Conservation (phyloP, 2,888 invertebrate species). For the Thelaira solivaga region DNA sequence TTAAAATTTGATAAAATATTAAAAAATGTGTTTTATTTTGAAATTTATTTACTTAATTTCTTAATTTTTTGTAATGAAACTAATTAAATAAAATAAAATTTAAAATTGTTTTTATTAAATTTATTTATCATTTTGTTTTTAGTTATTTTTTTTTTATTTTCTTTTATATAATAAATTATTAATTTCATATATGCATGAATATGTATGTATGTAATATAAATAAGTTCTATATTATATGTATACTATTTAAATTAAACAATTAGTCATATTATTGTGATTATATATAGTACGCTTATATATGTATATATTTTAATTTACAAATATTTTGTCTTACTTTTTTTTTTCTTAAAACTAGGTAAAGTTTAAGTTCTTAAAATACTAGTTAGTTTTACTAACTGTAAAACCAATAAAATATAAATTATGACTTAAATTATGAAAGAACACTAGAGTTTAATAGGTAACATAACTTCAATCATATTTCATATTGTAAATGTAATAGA, state of each 20-base stretch:
- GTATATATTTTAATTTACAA: slow-evolving; percentile 29
- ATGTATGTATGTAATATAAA: too few relatives aligned
- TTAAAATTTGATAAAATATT: too few relatives aligned
- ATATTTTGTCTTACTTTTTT: slow-evolving; percentile 15
- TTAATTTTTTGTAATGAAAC: background rate
- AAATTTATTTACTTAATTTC: too few relatives aligned
- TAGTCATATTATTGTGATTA: background rate
- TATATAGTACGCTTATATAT: background rate
- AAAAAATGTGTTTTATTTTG: too few relatives aligned
- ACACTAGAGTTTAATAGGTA: slow-evolving; percentile 52
- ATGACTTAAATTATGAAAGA: slow-evolving; percentile 18
- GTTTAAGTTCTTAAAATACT: background rate
- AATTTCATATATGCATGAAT: background rate
- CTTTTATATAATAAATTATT: background rate
- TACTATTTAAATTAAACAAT: slow-evolving; percentile 11
- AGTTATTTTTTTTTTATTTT: background rate
- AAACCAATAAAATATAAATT: slow-evolving; percentile 22
- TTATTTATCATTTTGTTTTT: background rate
- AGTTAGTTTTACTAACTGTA: slow-evolving; percentile 11
- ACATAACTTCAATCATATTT: slow-evolving; percentile 32
- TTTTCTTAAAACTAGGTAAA: slow-evolving; percentile 7
- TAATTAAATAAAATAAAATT: background rate
- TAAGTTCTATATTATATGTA: too few relatives aligned
- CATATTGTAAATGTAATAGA: slow-evolving; percentile 38
- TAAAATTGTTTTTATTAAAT: background rate